A percentile compares a stretch with the other conserved stretches of the same genome.
Evolutionary conservation across 2,113 vertebrate genomes (phyloP).

Genomic region (Uria aalge): DNA sequence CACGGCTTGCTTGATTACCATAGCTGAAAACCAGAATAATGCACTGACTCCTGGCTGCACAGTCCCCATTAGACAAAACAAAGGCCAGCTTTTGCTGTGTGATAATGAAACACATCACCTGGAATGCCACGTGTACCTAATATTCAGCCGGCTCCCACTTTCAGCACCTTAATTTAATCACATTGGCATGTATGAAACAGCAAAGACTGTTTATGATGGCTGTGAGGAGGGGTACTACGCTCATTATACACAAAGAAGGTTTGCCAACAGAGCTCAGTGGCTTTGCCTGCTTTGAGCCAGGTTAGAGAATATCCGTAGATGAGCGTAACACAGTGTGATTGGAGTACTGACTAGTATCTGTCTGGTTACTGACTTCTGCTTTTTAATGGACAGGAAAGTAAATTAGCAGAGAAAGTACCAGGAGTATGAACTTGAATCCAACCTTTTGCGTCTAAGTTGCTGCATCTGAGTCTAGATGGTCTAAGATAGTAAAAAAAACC

Average conservation of each 20-base stretch:
- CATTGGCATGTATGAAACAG: background rate
- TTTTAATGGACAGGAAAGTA: background rate
- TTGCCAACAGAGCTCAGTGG: background rate
- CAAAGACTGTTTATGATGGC: background rate
- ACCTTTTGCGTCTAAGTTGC: background rate
- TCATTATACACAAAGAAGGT: background rate
- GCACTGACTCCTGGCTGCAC: background rate
- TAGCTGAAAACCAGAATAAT: background rate
- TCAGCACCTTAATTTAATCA: background rate
- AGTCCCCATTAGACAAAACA: background rate
- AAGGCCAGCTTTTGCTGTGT: background rate
- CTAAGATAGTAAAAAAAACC: background rate
- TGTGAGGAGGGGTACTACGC: background rate
- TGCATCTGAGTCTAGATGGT: background rate
- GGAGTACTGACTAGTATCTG: background rate
- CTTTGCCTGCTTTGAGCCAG: background rate
- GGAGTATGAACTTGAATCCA: background rate
- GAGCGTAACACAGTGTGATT: background rate
- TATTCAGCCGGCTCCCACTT: background rate
- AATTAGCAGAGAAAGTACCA: background rate
- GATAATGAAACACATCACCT: background rate
- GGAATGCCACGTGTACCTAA: background rate
- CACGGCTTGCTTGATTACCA: background rate
- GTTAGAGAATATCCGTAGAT: background rate
- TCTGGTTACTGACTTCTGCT: background rate